These are phyloP conservation scores for Toxotes jaculatrix DNA, from an alignment of 2,113 vertebrate genomes.

Conservation along the genomic window DNA sequence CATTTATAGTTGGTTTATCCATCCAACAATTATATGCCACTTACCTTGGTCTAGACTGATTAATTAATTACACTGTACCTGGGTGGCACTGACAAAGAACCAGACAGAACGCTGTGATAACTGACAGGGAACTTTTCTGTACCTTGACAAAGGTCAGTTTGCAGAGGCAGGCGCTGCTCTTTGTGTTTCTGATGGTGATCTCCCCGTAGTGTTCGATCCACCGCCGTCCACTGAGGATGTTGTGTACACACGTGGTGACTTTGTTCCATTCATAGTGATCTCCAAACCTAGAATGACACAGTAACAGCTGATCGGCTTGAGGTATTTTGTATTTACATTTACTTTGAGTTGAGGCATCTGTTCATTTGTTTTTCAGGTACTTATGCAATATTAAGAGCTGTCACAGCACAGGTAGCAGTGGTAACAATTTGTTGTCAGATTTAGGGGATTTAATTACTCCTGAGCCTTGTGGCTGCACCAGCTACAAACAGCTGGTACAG, in stretches of 20 bases:
- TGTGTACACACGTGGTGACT: conserved; percentile 98
- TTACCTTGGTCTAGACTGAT: not conserved
- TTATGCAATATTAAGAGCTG: not conserved
- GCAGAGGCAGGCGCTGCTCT: conserved; percentile 94
- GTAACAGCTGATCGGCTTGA: not conserved
- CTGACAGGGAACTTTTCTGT: conserved; percentile 30
- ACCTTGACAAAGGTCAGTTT: conserved; percentile 99
- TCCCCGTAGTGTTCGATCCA: conserved; percentile 99
- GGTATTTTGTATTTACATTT: conserved; percentile 1
- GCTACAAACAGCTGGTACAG: not conserved
- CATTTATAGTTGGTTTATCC: not conserved
- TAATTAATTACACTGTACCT: not conserved
- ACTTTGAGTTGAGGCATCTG: not conserved
- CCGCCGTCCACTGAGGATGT: conserved; percentile 96
- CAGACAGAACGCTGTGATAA: not conserved
- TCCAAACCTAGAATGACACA: conserved; percentile 86
- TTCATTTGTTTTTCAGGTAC: not conserved
- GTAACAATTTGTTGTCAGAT: not conserved
- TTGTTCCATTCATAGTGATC: conserved; percentile 99
- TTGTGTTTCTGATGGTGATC: conserved; percentile 96
- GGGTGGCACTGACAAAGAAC: too few species aligned
- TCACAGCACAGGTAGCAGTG: not conserved
- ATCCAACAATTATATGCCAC: not conserved
- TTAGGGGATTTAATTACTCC: not conserved
- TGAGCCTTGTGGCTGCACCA: not conserved